These are phyloP conservation scores for Polymixis flavicincta DNA, from an alignment of 2,888 invertebrate species.

Conservation along the genomic window DNA sequence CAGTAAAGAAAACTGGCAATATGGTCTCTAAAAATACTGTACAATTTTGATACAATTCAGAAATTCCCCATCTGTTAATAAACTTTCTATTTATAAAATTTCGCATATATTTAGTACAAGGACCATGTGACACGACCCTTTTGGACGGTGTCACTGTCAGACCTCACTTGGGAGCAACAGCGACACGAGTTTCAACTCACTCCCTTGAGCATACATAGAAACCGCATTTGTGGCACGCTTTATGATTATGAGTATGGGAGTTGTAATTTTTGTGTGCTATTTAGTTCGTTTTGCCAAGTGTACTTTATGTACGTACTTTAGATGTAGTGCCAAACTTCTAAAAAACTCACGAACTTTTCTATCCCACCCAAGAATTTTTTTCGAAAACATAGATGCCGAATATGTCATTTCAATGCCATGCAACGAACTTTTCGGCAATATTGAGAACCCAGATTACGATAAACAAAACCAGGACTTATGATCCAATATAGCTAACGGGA, in stretches of 20 bases:
- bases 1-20: neutral
- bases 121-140: conserved; percentile 43
- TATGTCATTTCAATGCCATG: neutral
- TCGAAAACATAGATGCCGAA: too few relatives aligned
- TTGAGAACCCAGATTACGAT: neutral
- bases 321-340: too few relatives aligned
- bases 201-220: conserved; percentile 81
- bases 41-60: neutral
- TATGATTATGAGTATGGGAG: conserved; percentile 40
- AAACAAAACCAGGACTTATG: neutral
- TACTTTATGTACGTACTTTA: too few relatives aligned
- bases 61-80: conserved; percentile 41
- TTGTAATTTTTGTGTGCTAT: conserved; percentile 30
- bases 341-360: too few relatives aligned
- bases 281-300: neutral
- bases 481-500: too few relatives aligned
- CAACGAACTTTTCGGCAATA: neutral
- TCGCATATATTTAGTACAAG: conserved; percentile 45
- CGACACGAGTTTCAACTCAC: conserved; percentile 67
- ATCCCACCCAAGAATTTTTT: neutral
- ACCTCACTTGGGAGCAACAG: conserved; percentile 67
- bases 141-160: conserved; percentile 46
- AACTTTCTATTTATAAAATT: conserved; percentile 52
- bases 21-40: neutral
- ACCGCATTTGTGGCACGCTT: conserved; percentile 77